A percentile compares a stretch with the other conserved stretches of the same genome.
Conservation (phyloP, 2,888 invertebrate genomes). For the Oeneis ivallda region DNA sequence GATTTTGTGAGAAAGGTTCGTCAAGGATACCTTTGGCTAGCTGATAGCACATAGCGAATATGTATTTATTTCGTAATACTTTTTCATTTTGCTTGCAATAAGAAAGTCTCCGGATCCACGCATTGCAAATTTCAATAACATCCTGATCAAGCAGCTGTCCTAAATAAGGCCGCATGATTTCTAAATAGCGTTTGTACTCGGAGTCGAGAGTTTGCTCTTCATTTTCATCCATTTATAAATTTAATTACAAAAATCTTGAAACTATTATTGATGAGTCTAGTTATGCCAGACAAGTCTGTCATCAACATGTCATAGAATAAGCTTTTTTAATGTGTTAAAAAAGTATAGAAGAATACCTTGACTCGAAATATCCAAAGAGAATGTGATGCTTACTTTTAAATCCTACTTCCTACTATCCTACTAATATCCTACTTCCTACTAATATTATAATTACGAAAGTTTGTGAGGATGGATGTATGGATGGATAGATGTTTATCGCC, state of each 20-base stretch:
- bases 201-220: slow-evolving; percentile 54
- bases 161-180: slow-evolving; percentile 65
- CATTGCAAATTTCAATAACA: slow-evolving; percentile 60
- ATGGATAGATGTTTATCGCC: too few relatives aligned
- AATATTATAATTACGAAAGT: too few relatives aligned
- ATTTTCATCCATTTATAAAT: slow-evolving; percentile 55
- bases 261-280: background rate
- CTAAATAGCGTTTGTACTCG: slow-evolving; percentile 67
- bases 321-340: background rate
- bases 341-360: background rate
- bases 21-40: slow-evolving; percentile 62
- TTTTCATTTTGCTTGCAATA: slow-evolving; percentile 58
- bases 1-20: slow-evolving; percentile 59
- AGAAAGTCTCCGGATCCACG: slow-evolving; percentile 68
- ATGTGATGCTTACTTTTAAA: background rate
- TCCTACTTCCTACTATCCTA: too few relatives aligned
- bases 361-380: background rate
- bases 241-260: slow-evolving; percentile 6
- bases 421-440: too few relatives aligned
- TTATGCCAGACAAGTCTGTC: background rate
- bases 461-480: too few relatives aligned
- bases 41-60: slow-evolving; percentile 67
- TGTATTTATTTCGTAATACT: slow-evolving; percentile 62
- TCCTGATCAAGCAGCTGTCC: slow-evolving; percentile 57
- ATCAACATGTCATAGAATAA: background rate